Conservation (phyloP, 53 echinoderm and acorn worm species). For the Stichopus horrens region DNA sequence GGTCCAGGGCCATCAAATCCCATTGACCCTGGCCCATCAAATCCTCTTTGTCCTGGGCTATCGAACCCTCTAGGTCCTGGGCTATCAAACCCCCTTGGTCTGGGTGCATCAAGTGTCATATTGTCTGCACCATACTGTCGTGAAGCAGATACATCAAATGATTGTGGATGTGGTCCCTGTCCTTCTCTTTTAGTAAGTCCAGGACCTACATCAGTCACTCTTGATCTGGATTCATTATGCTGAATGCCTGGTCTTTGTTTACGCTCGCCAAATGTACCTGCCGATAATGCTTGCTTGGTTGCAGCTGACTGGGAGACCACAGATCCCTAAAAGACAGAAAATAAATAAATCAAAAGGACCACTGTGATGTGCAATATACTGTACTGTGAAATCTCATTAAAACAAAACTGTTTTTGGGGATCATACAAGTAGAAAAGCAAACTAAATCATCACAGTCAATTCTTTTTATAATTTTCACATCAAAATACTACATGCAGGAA, state of each 20-base stretch:
- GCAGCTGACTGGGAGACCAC: neutral
- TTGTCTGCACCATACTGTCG: neutral
- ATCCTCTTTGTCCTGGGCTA: conserved; percentile 44
- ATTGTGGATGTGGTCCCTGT: conserved; percentile 8
- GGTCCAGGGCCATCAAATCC: conserved; percentile 41
- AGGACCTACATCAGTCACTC: neutral
- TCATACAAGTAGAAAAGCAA: no score
- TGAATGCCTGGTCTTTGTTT: neutral
- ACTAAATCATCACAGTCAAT: no score
- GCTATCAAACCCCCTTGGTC: conserved; percentile 25
- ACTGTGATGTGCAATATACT: no score
- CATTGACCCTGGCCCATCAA: conserved; percentile 14
- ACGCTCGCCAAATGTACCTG: neutral
- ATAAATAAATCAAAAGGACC: no score
- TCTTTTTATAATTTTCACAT: no score
- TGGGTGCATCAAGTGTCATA: neutral
- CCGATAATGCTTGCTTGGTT: neutral
- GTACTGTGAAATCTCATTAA: no score
- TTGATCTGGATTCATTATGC: neutral
- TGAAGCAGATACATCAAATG: neutral
- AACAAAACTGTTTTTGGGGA: no score
- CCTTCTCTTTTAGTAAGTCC: conserved; percentile 13
- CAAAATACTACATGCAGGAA: no score
- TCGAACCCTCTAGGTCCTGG: conserved; percentile 18
- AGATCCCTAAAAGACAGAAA: neutral